Evolutionary conservation across 2,113 vertebrate species (phyloP).

Genomic region (Microtus richardsoni): DNA sequence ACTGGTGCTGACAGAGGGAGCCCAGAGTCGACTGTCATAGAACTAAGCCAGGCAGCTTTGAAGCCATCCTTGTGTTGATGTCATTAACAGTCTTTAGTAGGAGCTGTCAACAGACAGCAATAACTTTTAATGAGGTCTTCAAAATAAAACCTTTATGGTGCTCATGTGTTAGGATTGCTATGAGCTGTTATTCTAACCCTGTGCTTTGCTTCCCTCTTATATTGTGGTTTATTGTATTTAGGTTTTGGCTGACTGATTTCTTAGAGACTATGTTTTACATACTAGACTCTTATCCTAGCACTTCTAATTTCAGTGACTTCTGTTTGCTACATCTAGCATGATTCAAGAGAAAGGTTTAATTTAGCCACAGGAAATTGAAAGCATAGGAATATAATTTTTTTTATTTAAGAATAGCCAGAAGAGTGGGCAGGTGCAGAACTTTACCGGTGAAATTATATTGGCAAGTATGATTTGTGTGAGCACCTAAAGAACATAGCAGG

Average conservation of each 20-base stretch:
- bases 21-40: neutral
- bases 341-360: slow-evolving; percentile 16
- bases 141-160: slow-evolving; percentile 56
- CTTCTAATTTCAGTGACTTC: slow-evolving; percentile 41
- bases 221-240: slow-evolving; percentile 49
- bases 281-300: slow-evolving; percentile 10
- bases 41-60: slow-evolving; percentile 25
- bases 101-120: slow-evolving; percentile 66
- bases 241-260: slow-evolving; percentile 2
- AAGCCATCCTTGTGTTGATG: slow-evolving; percentile 37
- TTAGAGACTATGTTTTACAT: neutral
- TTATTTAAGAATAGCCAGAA: neutral
- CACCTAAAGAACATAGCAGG: slow-evolving; percentile 16
- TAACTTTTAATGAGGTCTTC: slow-evolving; percentile 65
- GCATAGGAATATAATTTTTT: neutral
- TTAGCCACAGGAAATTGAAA: slow-evolving; percentile 6
- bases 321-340: slow-evolving; percentile 11
- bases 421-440: neutral
- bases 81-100: slow-evolving; percentile 32
- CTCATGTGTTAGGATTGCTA: slow-evolving; percentile 53
- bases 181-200: slow-evolving; percentile 41
- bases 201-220: slow-evolving; percentile 3
- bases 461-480: slow-evolving; percentile 47
- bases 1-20: neutral
- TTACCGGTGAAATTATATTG: slow-evolving; percentile 36